Evolutionary conservation across 92 coral and sea anemone species (phyloP), one percentile per base, ranked within the genome.

Genomic region (Desmophyllum pertusum): DNA sequence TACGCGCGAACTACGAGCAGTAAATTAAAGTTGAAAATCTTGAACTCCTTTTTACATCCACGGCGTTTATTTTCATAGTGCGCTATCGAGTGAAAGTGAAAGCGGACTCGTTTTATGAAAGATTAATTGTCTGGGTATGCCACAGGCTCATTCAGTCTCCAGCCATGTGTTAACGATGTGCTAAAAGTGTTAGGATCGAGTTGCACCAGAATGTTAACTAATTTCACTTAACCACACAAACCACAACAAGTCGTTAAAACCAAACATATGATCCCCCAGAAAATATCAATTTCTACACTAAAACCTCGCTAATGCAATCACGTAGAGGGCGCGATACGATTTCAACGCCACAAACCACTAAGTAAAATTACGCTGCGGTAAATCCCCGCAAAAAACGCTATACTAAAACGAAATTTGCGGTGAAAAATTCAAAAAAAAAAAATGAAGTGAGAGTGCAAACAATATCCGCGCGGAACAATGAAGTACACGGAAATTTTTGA

Each of bases 71-170:
- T 29, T 82, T 72, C 45, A 55, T 59, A 71, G 59, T 40, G 19
- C 61, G 73, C 73, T 29, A 36, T 51, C 51, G 65, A 68, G 11
- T n/a, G n/a, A n/a, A n/a, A n/a, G n/a, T n/a, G n/a, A n/a, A n/a
- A n/a, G n/a, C n/a, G 37, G 76, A 23, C 86, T 82, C 86, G 35
- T 82, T 82, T 71, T 55, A 82, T 82, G 45, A 82, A 82, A 82
- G 78, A 82, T 82, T 82, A 82, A 82, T 82, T 53, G 77, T 65
- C 73, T 61, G 79, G 23, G 73, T 19, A 67, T 35, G 45, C 40
- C 37, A 30, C 14, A 11, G 69, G 57, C 78, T 46, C 39, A 55
- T 70, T 57, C 52, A 25, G 70, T 29, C 42, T 53, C 72, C 57
- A 62, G 35, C 79, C 86, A 72, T 41, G 86, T 55, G 86, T 31